phyloP scores from a whole-genome alignment of 2,888 invertebrate species.

The Eupelmus urozonus region DNA sequence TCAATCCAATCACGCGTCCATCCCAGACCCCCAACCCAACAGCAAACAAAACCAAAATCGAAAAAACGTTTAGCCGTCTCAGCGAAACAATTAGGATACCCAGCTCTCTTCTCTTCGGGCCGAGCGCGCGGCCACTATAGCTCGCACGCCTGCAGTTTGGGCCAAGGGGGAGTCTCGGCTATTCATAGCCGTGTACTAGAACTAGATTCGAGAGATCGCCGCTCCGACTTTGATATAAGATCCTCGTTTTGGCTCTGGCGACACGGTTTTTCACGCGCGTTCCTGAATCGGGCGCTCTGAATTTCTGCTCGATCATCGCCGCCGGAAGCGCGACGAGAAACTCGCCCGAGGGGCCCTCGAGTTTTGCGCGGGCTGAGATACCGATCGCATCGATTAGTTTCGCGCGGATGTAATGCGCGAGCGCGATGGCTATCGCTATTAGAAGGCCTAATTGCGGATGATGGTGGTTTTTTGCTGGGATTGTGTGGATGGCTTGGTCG shows the following conservation, averaged over 20 bases:
- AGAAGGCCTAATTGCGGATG: slow-evolving; percentile 5
- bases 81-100: slow-evolving; percentile 64
- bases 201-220: slow-evolving; percentile 72
- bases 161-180: slow-evolving; percentile 73
- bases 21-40: too few species aligned
- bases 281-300: slow-evolving; percentile 30
- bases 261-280: slow-evolving; percentile 20
- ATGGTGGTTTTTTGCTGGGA: too few species aligned
- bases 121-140: too few species aligned
- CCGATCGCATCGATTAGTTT: slow-evolving; percentile 25
- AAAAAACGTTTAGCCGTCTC: neutral
- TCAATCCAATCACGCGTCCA: too few species aligned
- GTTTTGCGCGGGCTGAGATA: neutral
- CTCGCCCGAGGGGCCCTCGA: neutral
- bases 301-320: slow-evolving; percentile 33
- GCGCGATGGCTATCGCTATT: neutral
- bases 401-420: slow-evolving; percentile 8
- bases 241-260: slow-evolving; percentile 66
- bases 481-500: too few species aligned
- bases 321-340: too few species aligned
- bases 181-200: slow-evolving; percentile 76
- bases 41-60: neutral
- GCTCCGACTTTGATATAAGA: slow-evolving; percentile 74
- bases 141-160: slow-evolving; percentile 64
- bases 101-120: slow-evolving; percentile 17